Evolutionary conservation across 2,797 vertebrate species (phyloP), one percentile per base, ranked within the genome.

Genomic region (Trachops cirrhosus): DNA sequence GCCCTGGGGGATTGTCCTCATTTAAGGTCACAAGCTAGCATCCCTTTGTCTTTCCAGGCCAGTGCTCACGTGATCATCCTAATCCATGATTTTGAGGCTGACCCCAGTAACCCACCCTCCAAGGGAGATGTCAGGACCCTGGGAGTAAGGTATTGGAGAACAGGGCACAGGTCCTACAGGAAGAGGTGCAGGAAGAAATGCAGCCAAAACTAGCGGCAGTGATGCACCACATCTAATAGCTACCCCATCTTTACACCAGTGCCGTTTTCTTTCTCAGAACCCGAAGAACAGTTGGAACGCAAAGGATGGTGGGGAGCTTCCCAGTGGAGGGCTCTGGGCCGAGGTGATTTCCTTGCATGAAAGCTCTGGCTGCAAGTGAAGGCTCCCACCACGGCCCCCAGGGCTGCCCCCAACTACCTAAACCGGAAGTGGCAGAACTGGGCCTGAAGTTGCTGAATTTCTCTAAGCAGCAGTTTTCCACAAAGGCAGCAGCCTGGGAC

Each of bases 1-100:
- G 67, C 50, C 46, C 87, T n/a, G 24, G 39, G 39, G 50, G 90
- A 84, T 83, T 90, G 92, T 96, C 97, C 94, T 89, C 57, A 54
- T 84, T 82, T 34, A 91, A 87, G 84, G 46, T 96, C 73, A 71
- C 16, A 80, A 62, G 80, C 79, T 88, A 88, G 86, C 78, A 32
- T 75, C 41, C 62, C 77, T 92, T 57, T 50, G 41, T 78, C 59
- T 37, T 64, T 46, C 32, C 37, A 39, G 59, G 32, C 59, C 74
- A 68, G 52, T 79, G 50, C 34, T 39, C 79, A 80, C 16, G 84
- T 44, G 29, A 26, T 57, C 34, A 64, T 54, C 64, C 64, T n/a
- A 73, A 77, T 50, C 71, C 6, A 11, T 41, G 34, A 21, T 41
- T 37, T 79, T 41, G 12, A 48, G 57, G 50, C 74, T 73, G 50